Evolutionary conservation across 2,113 vertebrate genomes (phyloP), one percentile per base, ranked within the genome.

Genomic region (Phocoena phocoena): DNA sequence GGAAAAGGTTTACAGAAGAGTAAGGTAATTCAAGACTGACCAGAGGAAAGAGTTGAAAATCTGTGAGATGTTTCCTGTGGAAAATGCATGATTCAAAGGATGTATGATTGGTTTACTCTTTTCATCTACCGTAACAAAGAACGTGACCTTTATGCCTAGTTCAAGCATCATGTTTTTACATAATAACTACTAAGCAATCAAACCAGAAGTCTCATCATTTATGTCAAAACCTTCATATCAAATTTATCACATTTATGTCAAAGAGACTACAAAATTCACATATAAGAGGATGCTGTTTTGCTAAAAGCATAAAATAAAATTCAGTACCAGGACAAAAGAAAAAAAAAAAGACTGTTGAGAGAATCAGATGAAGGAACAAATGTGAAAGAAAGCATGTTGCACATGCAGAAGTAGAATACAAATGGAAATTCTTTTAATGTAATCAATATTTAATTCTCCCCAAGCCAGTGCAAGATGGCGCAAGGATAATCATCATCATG

Each of bases 181-280:
- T 0, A 12, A 67, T 36, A 62, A 15, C 38, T 53, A 53, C 53
- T 33, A 58, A 93, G 20, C 25, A 81, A 62, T 68, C 31, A 76
- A 96, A 93, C 21, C 55, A 92, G 41, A 88, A 95, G 71, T 85
- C 58, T 67, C 25, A 77, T 44, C 55, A 93, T 21, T 73, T 87
- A 68, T 88, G 50, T 63, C 62, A 96, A 1, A 74, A 38, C 21
- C 73, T 96, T 38, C 17, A 58, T 7, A 62, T 9, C 65, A 44
- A 44, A 87, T 94, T 92, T 87, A 92, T 41, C 74, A 76, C 23
- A 85, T 53, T 86, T 89, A 86, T 60, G 50, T 55, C 58, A 58
- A 86, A 36, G 4, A 68, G 5, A 3, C 17, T 55, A 8, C 10
- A 88, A 97, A 94, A 88, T 67, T 31, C 21, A 88, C 38, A 90